Conservation (phyloP, 2,888 invertebrate species). For the Tetragonula carbonaria region DNA sequence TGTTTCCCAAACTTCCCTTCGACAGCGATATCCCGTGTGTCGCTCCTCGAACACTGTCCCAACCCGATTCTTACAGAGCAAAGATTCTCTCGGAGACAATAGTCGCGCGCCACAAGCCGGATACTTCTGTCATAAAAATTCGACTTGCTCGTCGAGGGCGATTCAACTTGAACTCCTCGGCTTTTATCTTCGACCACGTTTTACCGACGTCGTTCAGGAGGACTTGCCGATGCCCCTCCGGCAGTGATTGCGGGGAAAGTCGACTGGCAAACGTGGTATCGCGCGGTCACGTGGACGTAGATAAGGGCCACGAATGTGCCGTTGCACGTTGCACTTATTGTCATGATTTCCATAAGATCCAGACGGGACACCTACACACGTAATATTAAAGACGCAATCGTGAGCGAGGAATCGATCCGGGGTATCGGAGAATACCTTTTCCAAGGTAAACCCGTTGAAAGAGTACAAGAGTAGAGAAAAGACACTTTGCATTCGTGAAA, state of each 20-base stretch:
- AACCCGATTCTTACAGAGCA: neutral
- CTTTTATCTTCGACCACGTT: slow-evolving; percentile 14
- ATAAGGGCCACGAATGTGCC: neutral
- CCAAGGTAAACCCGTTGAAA: neutral
- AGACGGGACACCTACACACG: neutral
- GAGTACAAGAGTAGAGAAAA: neutral
- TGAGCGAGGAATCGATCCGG: neutral
- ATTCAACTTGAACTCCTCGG: slow-evolving; percentile 21
- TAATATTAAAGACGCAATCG: neutral
- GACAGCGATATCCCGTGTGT: neutral
- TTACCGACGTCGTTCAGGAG: slow-evolving; percentile 5
- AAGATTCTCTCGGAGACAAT: neutral
- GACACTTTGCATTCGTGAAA: slow-evolving; percentile 29
- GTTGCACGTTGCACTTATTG: slow-evolving; percentile 6
- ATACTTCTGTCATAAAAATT: slow-evolving; percentile 34
- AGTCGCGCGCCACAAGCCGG: neutral
- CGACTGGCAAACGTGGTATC: slow-evolving; percentile 7
- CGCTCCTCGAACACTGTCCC: neutral
- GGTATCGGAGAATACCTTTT: slow-evolving; percentile 6
- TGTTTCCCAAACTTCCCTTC: neutral
- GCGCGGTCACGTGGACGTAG: neutral
- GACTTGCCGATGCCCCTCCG: slow-evolving; percentile 39
- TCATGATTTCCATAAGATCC: slow-evolving; percentile 21
- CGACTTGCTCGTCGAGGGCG: neutral
- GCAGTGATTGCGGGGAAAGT: slow-evolving; percentile 3